Conservation (phyloP, 2,888 invertebrate species). For the Perdita meconis region DNA sequence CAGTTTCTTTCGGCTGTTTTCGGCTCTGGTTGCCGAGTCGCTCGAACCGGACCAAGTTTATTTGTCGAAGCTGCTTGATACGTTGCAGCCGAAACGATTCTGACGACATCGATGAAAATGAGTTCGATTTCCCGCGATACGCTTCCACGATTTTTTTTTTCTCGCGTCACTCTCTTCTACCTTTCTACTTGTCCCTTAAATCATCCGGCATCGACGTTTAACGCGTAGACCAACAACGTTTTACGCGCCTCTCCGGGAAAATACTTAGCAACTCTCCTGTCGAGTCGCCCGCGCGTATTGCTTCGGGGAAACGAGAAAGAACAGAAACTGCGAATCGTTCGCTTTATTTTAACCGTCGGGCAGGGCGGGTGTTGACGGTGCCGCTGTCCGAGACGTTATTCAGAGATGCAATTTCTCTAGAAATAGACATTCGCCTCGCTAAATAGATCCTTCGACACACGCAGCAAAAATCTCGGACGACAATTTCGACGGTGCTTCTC, state of each 20-base stretch:
- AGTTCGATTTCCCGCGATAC: background rate
- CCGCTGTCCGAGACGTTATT: constrained; percentile 22
- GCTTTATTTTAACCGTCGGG: constrained; percentile 13
- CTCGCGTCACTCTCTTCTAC: too few relatives aligned
- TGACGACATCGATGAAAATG: constrained; percentile 20
- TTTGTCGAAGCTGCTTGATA: constrained; percentile 17
- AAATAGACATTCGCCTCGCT: constrained; percentile 46
- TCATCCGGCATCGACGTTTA: too few relatives aligned
- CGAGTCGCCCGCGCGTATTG: background rate
- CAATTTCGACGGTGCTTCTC: constrained; percentile 8
- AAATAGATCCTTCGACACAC: constrained; percentile 52
- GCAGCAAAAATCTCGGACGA: constrained; percentile 35
- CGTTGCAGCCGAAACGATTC: constrained; percentile 12
- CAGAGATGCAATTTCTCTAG: constrained; percentile 47
- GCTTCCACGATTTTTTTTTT: too few relatives aligned
- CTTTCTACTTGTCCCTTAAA: too few relatives aligned
- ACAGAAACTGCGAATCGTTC: background rate
- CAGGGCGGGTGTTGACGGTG: constrained; percentile 17
- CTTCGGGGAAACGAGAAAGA: background rate
- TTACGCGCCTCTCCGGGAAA: background rate
- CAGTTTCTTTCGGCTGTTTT: background rate
- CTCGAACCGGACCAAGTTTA: constrained; percentile 14
- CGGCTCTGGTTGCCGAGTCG: background rate
- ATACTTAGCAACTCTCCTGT: background rate
- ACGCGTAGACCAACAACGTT: too few relatives aligned